These are phyloP conservation scores for Betta splendens DNA, from an alignment of 2,797 vertebrate genomes.

Conservation along the genomic window DNA sequence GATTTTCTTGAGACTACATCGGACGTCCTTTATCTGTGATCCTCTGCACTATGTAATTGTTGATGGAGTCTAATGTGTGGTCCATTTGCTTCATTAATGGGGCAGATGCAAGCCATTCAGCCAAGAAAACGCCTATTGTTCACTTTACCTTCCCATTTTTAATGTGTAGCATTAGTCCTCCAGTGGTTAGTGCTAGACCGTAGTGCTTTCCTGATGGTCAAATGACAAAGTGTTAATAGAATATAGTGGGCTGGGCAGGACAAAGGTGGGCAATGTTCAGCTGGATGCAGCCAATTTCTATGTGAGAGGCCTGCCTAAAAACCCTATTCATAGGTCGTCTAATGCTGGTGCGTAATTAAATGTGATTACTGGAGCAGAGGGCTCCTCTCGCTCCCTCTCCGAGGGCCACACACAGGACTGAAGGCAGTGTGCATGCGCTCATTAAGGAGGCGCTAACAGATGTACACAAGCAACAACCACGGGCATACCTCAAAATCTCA, in stretches of 20 bases:
- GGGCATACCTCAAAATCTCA: slow-evolving; percentile 59
- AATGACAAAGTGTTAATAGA: slow-evolving; percentile 85
- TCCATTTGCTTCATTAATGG: slow-evolving; percentile 78
- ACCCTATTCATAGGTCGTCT: slow-evolving; percentile 82
- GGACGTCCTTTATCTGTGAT: slow-evolving; percentile 50
- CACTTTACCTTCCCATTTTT: slow-evolving; percentile 70
- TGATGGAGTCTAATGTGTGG: slow-evolving; percentile 72
- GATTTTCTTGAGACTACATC: slow-evolving; percentile 48
- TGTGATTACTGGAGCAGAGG: slow-evolving; percentile 86
- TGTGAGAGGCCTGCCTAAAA: slow-evolving; percentile 83
- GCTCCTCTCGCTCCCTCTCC: slow-evolving; percentile 72
- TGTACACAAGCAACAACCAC: slow-evolving; percentile 72
- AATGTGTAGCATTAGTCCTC: slow-evolving; percentile 80
- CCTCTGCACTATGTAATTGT: slow-evolving; percentile 58
- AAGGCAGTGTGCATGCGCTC: slow-evolving; percentile 70
- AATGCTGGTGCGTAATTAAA: slow-evolving; percentile 86
- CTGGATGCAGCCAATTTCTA: slow-evolving; percentile 81
- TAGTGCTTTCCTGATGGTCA: slow-evolving; percentile 79
- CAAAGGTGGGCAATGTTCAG: slow-evolving; percentile 86
- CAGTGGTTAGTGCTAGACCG: slow-evolving; percentile 75
- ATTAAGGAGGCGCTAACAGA: slow-evolving; percentile 80
- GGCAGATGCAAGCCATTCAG: slow-evolving; percentile 67
- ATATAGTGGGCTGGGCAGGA: slow-evolving; percentile 76
- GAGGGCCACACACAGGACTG: slow-evolving; percentile 80
- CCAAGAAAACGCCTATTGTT: slow-evolving; percentile 76